Evolutionary conservation across 2,888 invertebrate species (phyloP).

Genomic region (Drosophila austrosaltans): DNA sequence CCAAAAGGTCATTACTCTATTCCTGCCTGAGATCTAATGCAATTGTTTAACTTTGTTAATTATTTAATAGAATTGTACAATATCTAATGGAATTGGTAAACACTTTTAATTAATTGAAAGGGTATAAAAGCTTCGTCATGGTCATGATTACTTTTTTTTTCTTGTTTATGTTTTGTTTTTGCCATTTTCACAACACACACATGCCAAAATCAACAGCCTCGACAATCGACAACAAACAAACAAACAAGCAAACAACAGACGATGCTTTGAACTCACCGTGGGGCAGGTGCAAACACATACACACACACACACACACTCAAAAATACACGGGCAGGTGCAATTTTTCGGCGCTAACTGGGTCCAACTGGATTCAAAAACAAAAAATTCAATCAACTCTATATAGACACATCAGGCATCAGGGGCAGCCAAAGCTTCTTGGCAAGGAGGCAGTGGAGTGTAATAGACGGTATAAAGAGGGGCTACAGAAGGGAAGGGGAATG

Average conservation of each 20-base stretch:
- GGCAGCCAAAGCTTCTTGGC: slow-evolving; percentile 24
- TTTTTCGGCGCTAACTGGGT: slow-evolving; percentile 42
- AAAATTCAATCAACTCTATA: slow-evolving; percentile 18
- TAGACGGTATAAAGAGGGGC: too few species aligned
- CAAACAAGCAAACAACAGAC: slow-evolving; percentile 33
- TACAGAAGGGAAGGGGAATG: neutral
- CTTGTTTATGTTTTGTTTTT: slow-evolving; percentile 6
- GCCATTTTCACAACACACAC: slow-evolving; percentile 20
- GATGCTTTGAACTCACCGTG: slow-evolving; percentile 40
- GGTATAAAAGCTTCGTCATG: neutral
- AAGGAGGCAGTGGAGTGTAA: too few species aligned
- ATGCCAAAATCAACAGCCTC: slow-evolving; percentile 48
- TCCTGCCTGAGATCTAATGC: too few species aligned
- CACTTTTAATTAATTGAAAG: neutral
- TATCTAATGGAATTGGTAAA: neutral
- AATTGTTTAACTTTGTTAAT: too few species aligned
- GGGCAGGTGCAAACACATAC: slow-evolving; percentile 67
- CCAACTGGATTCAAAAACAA: slow-evolving; percentile 2
- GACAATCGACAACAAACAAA: slow-evolving; percentile 42
- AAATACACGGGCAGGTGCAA: slow-evolving; percentile 61
- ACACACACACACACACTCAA: neutral
- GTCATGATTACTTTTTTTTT: neutral
- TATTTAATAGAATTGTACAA: too few species aligned
- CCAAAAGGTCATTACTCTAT: too few species aligned
- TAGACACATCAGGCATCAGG: slow-evolving; percentile 15